phyloP scores from a whole-genome alignment of 2,888 invertebrate species.

The Mesorhabditis sp. region DNA sequence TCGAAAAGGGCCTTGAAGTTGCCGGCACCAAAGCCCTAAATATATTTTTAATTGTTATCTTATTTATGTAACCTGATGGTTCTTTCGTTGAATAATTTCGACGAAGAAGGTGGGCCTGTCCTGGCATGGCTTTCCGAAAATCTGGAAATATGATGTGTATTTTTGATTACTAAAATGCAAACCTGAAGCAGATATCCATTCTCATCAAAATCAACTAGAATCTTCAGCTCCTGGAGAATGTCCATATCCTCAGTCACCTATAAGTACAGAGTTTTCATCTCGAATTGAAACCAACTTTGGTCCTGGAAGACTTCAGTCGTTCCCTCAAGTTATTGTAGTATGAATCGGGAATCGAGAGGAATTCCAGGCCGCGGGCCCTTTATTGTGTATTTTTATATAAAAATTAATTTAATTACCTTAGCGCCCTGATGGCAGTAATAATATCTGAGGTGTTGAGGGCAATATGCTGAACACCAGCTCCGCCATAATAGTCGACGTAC shows the following conservation, averaged over 20 bases:
- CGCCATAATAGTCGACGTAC: conserved; percentile 94
- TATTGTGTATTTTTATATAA: background rate
- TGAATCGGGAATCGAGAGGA: conserved; percentile 79
- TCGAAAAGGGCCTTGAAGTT: conserved; percentile 97
- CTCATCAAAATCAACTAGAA: conserved; percentile 54
- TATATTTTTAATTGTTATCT: background rate
- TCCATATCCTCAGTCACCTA: conserved; percentile 3
- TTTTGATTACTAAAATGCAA: conserved; percentile 7
- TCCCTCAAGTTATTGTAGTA: conserved; percentile 83
- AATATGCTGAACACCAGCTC: conserved; percentile 89
- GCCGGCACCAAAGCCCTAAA: conserved; percentile 95
- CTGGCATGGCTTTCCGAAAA: conserved; percentile 80
- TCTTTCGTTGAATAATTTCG: conserved; percentile 91
- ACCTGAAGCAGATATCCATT: conserved; percentile 50
- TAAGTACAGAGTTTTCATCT: background rate
- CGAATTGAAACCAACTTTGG: conserved; percentile 9
- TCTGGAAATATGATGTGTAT: conserved; percentile 16
- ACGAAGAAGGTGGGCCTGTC: conserved; percentile 93
- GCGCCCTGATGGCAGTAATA: conserved; percentile 75
- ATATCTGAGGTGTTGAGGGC: conserved; percentile 89
- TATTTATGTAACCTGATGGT: conserved; percentile 66
- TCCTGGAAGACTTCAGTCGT: conserved; percentile 64
- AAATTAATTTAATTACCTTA: conserved; percentile 12
- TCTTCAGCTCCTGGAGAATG: conserved; percentile 38
- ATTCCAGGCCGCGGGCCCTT: conserved; percentile 74